These are phyloP conservation scores for Yoshiicerus persimilis DNA, from an alignment of 1,140 invertebrate genomes.

Conservation along the genomic window DNA sequence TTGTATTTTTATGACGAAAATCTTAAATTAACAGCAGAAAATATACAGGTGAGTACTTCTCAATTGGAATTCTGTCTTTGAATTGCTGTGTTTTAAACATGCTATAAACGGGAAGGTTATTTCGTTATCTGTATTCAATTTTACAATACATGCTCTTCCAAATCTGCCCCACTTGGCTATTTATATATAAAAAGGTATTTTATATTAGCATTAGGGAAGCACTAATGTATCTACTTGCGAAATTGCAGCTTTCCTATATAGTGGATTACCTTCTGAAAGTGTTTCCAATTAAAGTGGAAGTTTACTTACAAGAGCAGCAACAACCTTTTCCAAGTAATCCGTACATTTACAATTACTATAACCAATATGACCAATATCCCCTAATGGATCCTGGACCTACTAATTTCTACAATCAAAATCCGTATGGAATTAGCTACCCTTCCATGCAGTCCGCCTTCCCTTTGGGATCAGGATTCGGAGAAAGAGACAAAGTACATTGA, in stretches of 20 bases:
- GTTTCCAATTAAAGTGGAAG: background rate
- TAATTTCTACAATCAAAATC: background rate
- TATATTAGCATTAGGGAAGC: no score
- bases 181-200: no score
- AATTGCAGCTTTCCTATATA: background rate
- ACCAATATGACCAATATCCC: background rate
- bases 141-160: no score
- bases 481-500: background rate
- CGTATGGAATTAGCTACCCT: background rate
- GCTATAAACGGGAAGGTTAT: no score
- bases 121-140: no score
- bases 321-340: background rate
- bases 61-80: background rate
- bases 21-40: background rate
- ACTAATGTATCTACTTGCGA: background rate
- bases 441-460: background rate
- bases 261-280: background rate
- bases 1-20: background rate
- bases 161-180: no score
- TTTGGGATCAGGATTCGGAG: background rate
- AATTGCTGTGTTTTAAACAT: no score
- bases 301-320: background rate
- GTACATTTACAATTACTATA: background rate
- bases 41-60: background rate
- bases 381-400: background rate